These are phyloP conservation scores for Heterohyrax brucei DNA, from an alignment of 2,797 vertebrate genomes.

Conservation along the genomic window DNA sequence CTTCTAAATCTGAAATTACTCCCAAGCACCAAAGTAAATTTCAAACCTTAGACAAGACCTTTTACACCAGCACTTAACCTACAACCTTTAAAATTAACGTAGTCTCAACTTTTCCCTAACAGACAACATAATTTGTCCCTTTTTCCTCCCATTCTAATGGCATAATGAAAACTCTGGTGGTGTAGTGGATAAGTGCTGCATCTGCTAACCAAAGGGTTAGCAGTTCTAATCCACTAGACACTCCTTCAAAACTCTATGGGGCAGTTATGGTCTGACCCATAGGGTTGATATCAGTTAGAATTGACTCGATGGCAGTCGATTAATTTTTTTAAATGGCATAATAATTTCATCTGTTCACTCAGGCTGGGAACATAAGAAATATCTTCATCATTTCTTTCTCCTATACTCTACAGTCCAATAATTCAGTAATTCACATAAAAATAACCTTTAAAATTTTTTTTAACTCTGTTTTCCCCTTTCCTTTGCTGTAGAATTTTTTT, in stretches of 20 bases:
- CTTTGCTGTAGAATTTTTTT: background rate
- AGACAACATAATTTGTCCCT: background rate
- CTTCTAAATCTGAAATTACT: background rate
- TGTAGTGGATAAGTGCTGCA: too few relatives aligned
- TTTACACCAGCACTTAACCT: background rate
- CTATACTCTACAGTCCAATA: background rate
- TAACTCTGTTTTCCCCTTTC: background rate
- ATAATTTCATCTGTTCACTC: background rate
- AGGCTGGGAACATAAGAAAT: background rate
- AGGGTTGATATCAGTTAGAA: too few relatives aligned
- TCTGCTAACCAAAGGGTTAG: too few relatives aligned
- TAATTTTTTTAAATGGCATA: too few relatives aligned
- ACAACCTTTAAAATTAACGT: background rate
- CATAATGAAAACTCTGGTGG: too few relatives aligned
- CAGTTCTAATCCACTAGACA: too few relatives aligned
- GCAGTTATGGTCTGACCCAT: too few relatives aligned
- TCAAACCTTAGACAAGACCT: background rate
- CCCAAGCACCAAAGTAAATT: background rate
- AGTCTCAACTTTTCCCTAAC: background rate
- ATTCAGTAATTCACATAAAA: background rate
- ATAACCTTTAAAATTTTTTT: background rate
- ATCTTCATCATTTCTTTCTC: background rate
- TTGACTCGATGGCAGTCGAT: too few relatives aligned
- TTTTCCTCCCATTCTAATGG: background rate
- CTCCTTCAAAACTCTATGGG: too few relatives aligned